Evolutionary conservation across 1,140 invertebrate genomes (phyloP).

Genomic region (Drepana arcuata): DNA sequence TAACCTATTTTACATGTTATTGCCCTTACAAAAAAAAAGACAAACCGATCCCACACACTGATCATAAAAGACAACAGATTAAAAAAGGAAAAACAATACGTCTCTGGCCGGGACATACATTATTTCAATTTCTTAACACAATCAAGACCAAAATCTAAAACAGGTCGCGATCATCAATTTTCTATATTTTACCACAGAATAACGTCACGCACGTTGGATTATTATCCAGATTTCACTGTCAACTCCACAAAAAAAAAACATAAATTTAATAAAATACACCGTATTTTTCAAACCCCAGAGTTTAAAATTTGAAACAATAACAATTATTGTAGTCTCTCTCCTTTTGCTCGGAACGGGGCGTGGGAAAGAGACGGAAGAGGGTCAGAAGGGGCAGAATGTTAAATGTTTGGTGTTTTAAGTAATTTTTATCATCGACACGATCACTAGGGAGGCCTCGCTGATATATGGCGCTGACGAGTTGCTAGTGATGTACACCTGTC

Average conservation of each 20-base stretch:
- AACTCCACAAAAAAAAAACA: conserved; percentile 2
- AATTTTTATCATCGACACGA: conserved; percentile 70
- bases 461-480: conserved; percentile 59
- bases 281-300: conserved; percentile 13
- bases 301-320: conserved; percentile 8
- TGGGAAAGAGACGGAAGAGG: conserved; percentile 26
- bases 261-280: conserved; percentile 16
- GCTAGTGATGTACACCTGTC: conserved; percentile 37
- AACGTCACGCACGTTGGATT: conserved; percentile 47
- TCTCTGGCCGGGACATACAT: no score
- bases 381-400: conserved; percentile 46
- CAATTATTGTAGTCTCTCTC: neutral
- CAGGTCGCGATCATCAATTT: conserved; percentile 25
- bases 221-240: conserved; percentile 41
- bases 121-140: conserved; percentile 24
- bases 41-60: no score
- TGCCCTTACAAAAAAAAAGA: no score
- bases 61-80: no score
- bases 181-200: conserved; percentile 42
- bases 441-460: conserved; percentile 55
- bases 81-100: no score
- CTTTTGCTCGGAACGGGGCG: neutral
- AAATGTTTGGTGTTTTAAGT: conserved; percentile 71
- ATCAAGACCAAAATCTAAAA: conserved; percentile 23
- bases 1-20: no score